Conservation (phyloP, 2,888 invertebrate genomes). For the Euplagia quadripunctaria region DNA sequence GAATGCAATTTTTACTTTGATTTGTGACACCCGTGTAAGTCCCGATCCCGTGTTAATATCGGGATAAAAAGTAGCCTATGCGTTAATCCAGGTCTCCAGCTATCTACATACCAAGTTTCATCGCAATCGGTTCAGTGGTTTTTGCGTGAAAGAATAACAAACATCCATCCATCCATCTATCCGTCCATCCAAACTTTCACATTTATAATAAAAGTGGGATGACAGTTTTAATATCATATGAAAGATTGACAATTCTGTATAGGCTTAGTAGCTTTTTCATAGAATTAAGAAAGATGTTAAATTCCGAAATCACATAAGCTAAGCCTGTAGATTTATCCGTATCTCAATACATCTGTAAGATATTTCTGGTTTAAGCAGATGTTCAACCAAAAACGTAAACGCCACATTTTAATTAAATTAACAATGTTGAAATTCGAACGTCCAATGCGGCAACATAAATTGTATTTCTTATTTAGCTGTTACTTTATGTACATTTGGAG, state of each 20-base stretch:
- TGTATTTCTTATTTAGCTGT: conserved; percentile 3
- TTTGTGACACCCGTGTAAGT: too few relatives aligned
- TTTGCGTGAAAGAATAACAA: too few relatives aligned
- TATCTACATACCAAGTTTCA: too few relatives aligned
- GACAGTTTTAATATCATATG: too few relatives aligned
- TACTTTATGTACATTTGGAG: neutral
- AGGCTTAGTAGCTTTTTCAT: neutral
- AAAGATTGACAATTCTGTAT: neutral
- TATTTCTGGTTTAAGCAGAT: neutral
- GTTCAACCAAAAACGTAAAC: conserved; percentile 8
- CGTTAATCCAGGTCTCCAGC: too few relatives aligned
- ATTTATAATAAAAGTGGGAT: too few relatives aligned
- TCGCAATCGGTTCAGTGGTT: too few relatives aligned
- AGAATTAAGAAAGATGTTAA: neutral
- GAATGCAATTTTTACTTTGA: neutral
- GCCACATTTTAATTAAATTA: conserved; percentile 15
- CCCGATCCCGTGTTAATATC: too few relatives aligned
- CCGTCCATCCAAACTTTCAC: too few relatives aligned
- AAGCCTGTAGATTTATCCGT: neutral
- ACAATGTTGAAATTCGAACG: conserved; percentile 8
- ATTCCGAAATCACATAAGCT: too few relatives aligned
- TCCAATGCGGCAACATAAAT: conserved; percentile 3
- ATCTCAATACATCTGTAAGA: neutral
- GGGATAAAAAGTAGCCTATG: too few relatives aligned
- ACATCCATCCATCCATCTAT: too few relatives aligned